Evolutionary conservation across 2,797 vertebrate species (phyloP), one percentile per base, ranked within the genome.

Genomic region (Pangasius larnaudii): DNA sequence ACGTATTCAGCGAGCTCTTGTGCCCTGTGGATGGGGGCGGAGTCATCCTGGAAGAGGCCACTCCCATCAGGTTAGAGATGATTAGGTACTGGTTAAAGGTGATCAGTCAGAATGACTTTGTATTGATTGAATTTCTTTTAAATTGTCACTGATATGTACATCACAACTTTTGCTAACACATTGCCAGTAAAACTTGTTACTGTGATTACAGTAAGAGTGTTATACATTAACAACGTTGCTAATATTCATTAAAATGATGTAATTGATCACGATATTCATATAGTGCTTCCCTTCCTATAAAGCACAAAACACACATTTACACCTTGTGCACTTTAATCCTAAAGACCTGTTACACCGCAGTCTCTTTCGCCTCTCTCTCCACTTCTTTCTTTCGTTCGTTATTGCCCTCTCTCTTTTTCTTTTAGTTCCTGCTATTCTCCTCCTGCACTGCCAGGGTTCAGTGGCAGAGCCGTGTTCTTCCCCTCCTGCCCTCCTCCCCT

Each of bases 401-500:
- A 27, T 83, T 33, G 2, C 24, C 33, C 33, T 53, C 14, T 13
- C 6, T 85, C n/a, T 71, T 59, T 39, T 77, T n/a, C 59, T 19
- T 39, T 74, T 30, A 24, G 13, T 58, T 56, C 24, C 49, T 58
- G 75, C 69, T 59, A 36, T 46, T 75, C 56, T 53, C 24, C 46
- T 18, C 10, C 11, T 65, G 69, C 79, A n/a, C 59, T 46, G 74
- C 18, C 72, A 58, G 30, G 11, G 63, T 79, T 79, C 82, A 58
- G 51, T 24, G 59, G 30, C 80, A 11, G 51, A 69, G 39, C 19
- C 46, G 10, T 33, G 85, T 79, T 67, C 51, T 46, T 53, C 39
- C 51, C 46, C 82, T 58, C 22, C 88, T 58, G 77, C 14, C 42
- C 59, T 53, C 56, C 53, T 61, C 51, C 84, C 49, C 27, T 42